Base-by-base conservation (phyloP, 2,888 invertebrate genomes). In the Hydrotaea diabolus region DNA sequence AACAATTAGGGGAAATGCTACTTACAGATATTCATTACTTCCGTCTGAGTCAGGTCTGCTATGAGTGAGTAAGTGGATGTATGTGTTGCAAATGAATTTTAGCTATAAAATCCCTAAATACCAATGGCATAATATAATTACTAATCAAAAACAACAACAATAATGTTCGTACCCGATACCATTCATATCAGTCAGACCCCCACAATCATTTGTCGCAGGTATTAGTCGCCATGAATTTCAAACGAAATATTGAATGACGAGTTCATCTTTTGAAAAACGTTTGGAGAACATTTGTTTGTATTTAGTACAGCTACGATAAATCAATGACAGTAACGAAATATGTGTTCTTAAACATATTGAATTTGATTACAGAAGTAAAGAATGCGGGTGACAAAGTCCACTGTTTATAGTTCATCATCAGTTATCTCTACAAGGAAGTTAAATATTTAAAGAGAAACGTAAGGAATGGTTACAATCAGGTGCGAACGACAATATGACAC, bases 101-200 rank as follows among this genome's bases (percentile, higher is more conserved):
- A 21, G 36, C 23, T 57, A 39, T 19, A 26, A 7, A 57, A 57
- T 39, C n/a, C 39, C 9, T 39, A 62, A 75, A 59, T 62, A 17
- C 74, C 46, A 3, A n/a, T 4, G 39, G 39, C 39, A 17, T 73
- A 39, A 73, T 21, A 73, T n/a, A 39, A 73, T 59, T 62, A 57
- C 15, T 73, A 55, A 73, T 73, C 11, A 57, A 19, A 7, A 31
- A 31, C 7, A 2, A 2, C 2, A 31, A 73, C 0, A 39, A 53
- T 26, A 8, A 4, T 53, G 53, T 17, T 55, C 55, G 55, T 21
- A 21, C 23, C 21, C 55, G 21, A 1, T 53, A 13, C 8, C 11
- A 59, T 59, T n/a, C 11, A 59, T 59, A 59, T 59, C 59, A 59
- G 15, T 15, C 23, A 59, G 59, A 59, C 26, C 23, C 55, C 59